Base-by-base conservation (phyloP, 2,888 invertebrate species). In the Coelogynopora nodosa region DNA sequence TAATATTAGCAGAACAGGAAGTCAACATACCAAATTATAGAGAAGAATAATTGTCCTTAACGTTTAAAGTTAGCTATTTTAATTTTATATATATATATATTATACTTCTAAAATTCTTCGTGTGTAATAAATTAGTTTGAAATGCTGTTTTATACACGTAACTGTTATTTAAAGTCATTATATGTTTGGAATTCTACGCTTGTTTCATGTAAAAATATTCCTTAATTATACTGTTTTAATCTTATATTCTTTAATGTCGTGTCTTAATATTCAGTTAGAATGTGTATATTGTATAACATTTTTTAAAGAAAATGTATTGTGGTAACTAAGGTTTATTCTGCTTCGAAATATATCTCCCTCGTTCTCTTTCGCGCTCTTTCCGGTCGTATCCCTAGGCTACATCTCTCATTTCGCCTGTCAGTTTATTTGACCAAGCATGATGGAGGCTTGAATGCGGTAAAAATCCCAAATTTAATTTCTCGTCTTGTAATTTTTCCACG, bases 361-460 rank as follows among this genome's bases (percentile, higher is more conserved):
- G 49, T n/a, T 49, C 18, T 49, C 18, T 49, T 10, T 49, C 74
- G 2, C 74, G 2, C 23, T 2, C 74, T 74, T 74, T 74, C 74
- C 23, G 27, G 74, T 5, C 23, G 23, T 74, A 74, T 5, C 74
- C 74, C 23, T 26, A 74, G 74, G 74, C 74, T 74, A 74, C 74
- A 74, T 74, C 23, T 74, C 74, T 74, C 74, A 74, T 74, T 74
- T 74, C 23, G 23, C 74, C 23, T 74, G 74, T 74, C 74, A 74
- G 74, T 74, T 74, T 74, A 74, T 74, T 74, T 74, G 74, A 74
- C 74, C 10, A 74, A 74, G 74, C 74, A 74, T 74, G 23, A 74
- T 49, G 49, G 18, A 74, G 74, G 5, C 74, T 74, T 5, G 74
- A 74, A 74, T 74, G 74, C 74, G 74, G 10, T 26, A 23, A 74